These are phyloP conservation scores for Gnathonemus echidnorhynchus DNA, from an alignment of 2,113 vertebrate species.

Conservation along the genomic window DNA sequence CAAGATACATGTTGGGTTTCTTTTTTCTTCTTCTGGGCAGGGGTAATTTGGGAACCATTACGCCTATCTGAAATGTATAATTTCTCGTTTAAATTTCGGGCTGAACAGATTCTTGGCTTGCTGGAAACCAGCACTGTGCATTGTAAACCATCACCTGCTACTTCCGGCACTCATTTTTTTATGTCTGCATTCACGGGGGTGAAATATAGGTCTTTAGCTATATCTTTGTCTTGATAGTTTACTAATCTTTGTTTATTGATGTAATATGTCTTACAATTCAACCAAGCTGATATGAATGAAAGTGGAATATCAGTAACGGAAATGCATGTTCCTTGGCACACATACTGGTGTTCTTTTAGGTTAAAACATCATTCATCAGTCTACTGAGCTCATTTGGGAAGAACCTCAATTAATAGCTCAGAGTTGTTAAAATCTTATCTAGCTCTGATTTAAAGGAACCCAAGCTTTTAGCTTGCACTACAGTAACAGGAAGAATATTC, in stretches of 20 bases:
- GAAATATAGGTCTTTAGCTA: background rate
- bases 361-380: background rate
- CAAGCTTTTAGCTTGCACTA: too few species aligned
- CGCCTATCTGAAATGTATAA: background rate
- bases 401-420: too few species aligned
- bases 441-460: too few species aligned
- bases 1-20: background rate
- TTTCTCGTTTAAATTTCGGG: background rate
- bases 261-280: background rate
- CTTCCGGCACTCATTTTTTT: background rate
- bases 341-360: background rate
- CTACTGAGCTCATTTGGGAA: background rate
- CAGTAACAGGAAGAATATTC: too few species aligned
- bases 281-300: background rate
- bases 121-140: background rate
- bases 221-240: background rate
- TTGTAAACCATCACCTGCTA: background rate
- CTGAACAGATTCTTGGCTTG: background rate
- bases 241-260: background rate
- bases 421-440: too few species aligned
- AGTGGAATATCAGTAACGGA: background rate
- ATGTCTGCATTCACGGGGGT: background rate
- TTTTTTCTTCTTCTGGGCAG: background rate
- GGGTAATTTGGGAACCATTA: background rate
- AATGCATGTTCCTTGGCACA: background rate